These are phyloP conservation scores for Drosophila nigritarsus DNA, from an alignment of 2,888 invertebrate genomes.

Conservation along the genomic window DNA sequence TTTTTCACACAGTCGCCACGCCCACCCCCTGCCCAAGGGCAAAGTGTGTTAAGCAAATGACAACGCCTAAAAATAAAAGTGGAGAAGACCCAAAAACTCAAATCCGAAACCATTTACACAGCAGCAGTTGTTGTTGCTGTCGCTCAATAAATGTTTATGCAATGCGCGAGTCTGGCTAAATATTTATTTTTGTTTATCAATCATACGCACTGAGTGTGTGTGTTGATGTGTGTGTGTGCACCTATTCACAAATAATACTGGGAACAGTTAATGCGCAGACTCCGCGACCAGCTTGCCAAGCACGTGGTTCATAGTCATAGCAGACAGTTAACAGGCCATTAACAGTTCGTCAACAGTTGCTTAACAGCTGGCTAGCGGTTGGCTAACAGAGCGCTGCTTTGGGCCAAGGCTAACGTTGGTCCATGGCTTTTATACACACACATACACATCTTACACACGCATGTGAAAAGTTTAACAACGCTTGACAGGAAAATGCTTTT, in stretches of 20 bases:
- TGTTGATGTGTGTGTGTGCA: slow-evolving; percentile 28
- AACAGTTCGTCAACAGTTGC: slow-evolving; percentile 37
- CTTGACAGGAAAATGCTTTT: slow-evolving; percentile 79
- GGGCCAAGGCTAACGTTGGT: slow-evolving; percentile 78
- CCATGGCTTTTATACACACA: slow-evolving; percentile 40
- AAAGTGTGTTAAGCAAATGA: slow-evolving; percentile 4
- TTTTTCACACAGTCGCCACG: slow-evolving; percentile 28
- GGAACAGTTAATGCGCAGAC: slow-evolving; percentile 71
- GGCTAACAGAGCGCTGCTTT: slow-evolving; percentile 32
- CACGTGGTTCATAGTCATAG: slow-evolving; percentile 57
- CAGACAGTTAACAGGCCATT: slow-evolving; percentile 47
- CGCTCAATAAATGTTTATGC: slow-evolving; percentile 59
- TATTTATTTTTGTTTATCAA: slow-evolving; percentile 80
- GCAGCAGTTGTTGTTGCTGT: slow-evolving; percentile 36
- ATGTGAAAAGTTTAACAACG: slow-evolving; percentile 54
- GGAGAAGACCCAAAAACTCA: slow-evolving; percentile 8
- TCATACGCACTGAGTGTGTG: slow-evolving; percentile 71
- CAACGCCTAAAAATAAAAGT: slow-evolving; percentile 38
- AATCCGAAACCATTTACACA: slow-evolving; percentile 40
- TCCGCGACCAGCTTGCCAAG: slow-evolving; percentile 47
- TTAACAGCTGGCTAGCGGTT: slow-evolving; percentile 50
- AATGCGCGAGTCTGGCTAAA: slow-evolving; percentile 72
- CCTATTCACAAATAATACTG: slow-evolving; percentile 40
- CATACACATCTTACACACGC: slow-evolving; percentile 4
- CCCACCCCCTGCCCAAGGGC: slow-evolving; percentile 10